phyloP scores from a whole-genome alignment of 1,140 invertebrate species.

The Drosophila pseudoobscura region DNA sequence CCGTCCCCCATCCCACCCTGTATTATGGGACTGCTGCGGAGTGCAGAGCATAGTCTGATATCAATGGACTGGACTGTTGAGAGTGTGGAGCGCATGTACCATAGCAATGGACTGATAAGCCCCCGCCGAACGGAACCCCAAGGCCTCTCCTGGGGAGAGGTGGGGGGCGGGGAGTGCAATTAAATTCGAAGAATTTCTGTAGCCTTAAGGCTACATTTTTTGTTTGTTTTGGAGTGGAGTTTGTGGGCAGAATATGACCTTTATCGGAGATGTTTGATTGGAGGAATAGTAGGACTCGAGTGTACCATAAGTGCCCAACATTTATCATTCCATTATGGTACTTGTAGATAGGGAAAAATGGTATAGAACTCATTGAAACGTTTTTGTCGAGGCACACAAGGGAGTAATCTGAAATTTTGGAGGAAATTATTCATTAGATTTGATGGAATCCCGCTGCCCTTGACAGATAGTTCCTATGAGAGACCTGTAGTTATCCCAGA shows the following conservation, averaged over 20 bases:
- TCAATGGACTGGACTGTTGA: not conserved
- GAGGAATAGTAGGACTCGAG: not conserved
- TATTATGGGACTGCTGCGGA: not conserved
- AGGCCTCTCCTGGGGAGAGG: conserved; percentile 38
- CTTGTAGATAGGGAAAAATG: no score
- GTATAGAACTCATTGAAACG: no score
- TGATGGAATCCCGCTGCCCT: no score
- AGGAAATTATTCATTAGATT: no score
- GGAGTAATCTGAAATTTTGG: no score
- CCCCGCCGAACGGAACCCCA: conserved; percentile 50
- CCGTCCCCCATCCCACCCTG: no score
- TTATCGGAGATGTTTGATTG: not conserved
- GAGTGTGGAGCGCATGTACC: not conserved
- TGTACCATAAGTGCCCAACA: no score
- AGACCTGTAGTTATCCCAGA: no score
- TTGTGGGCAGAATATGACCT: no score
- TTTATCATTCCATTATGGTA: no score
- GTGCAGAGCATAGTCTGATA: not conserved
- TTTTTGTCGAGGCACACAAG: no score
- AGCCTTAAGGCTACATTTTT: not conserved
- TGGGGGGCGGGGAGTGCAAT: conserved; percentile 11
- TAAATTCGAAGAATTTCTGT: conserved; percentile 24
- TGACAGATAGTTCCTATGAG: no score
- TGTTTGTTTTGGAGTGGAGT: not conserved
- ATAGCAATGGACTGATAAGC: conserved; percentile 76